Conservation (phyloP, 2,888 invertebrate genomes). For the Mesoligia furuncula region DNA sequence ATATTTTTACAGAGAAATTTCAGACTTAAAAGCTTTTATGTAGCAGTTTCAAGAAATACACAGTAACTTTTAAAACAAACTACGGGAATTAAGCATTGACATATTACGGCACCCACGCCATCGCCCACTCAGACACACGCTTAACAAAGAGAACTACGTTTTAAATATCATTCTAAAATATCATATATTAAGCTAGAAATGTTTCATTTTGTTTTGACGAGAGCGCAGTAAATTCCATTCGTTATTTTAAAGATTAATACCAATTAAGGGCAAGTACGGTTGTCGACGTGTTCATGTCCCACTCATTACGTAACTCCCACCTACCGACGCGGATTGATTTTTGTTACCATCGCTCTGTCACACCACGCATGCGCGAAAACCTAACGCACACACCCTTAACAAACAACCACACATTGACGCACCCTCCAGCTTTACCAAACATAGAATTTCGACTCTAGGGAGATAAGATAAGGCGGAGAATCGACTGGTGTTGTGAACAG, state of each 20-base stretch:
- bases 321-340: conserved; percentile 87
- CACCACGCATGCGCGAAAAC: conserved; percentile 84
- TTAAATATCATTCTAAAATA: conserved; percentile 16
- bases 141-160: conserved; percentile 38
- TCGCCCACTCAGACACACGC: conserved; percentile 42
- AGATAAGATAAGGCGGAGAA: conserved; percentile 56
- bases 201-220: conserved; percentile 1
- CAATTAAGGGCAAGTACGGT: conserved; percentile 80
- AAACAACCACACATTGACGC: conserved; percentile 73
- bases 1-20: conserved; percentile 31
- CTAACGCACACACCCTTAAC: conserved; percentile 77
- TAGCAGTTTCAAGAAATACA: conserved; percentile 36
- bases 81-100: conserved; percentile 17
- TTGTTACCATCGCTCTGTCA: conserved; percentile 78
- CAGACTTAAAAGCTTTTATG: conserved; percentile 37
- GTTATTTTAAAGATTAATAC: conserved; percentile 73
- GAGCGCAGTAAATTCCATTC: conserved; percentile 20
- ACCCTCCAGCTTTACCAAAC: conserved; percentile 47
- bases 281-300: conserved; percentile 79
- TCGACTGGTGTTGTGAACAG: conserved; percentile 27
- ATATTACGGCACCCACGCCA: conserved; percentile 50
- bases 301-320: conserved; percentile 88
- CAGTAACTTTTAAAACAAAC: conserved; percentile 15
- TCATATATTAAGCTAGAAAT: not conserved
- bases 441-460: conserved; percentile 62